Conservation (phyloP, 2,113 vertebrate species). For the Sturnus vulgaris region DNA sequence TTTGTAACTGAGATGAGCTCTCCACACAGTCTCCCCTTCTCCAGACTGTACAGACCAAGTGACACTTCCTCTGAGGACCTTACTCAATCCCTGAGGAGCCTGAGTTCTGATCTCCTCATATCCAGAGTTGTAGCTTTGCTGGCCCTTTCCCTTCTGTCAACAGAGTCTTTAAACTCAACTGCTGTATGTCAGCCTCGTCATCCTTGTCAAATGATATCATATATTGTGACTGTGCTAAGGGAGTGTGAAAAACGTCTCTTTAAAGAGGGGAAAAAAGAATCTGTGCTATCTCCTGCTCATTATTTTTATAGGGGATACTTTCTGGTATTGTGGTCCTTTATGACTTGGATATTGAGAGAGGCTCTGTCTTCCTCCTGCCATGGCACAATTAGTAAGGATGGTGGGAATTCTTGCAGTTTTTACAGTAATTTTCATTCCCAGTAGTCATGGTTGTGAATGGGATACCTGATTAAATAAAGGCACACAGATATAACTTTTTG, state of each 20-base stretch:
- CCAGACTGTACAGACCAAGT: neutral
- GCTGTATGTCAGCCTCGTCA: neutral
- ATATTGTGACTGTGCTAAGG: neutral
- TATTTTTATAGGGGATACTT: neutral
- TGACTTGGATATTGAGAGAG: neutral
- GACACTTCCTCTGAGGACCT: neutral
- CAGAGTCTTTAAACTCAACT: neutral
- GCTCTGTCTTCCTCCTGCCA: neutral
- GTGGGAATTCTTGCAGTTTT: neutral
- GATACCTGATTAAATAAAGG: neutral
- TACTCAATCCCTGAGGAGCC: neutral
- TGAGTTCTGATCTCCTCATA: neutral
- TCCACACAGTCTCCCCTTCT: neutral
- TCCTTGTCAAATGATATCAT: neutral
- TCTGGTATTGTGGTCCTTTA: neutral
- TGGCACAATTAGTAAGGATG: neutral
- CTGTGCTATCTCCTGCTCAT: neutral
- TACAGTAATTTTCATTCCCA: neutral
- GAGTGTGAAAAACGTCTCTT: neutral
- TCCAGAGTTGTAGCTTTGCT: neutral
- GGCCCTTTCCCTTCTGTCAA: neutral
- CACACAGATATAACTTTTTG: neutral
- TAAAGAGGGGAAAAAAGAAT: neutral
- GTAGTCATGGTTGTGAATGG: neutral
- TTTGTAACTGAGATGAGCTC: neutral